Base-by-base conservation (phyloP, 1,140 invertebrate species). In the Radopholus similis region DNA sequence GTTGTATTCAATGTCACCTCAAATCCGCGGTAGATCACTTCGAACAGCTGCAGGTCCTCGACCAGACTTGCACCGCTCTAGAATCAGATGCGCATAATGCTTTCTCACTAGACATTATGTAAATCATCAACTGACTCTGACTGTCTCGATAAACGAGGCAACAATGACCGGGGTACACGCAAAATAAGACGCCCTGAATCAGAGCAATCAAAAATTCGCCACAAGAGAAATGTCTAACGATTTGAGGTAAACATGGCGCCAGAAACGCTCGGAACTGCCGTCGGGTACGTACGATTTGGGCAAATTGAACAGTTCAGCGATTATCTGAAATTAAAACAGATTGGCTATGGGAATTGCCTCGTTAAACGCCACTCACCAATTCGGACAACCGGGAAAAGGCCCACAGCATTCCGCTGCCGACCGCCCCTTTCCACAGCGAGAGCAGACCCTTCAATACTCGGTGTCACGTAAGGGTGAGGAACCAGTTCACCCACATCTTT, bases 221-320 rank as follows among this genome's bases (percentile, higher is more conserved):
- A 59, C 58, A 71, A 23, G 15, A n/a, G n/a, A n/a, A n/a, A n/a
- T n/a, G n/a, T n/a, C n/a, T n/a, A 26, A 69, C 59, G 73, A 32
- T 66, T 72, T 70, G 21, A 74, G 56, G 23, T 35, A 66, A 21
- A 77, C 59, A 34, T 74, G 73, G 11, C 64, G 53, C 60, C 68
- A 76, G 59, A 66, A 74, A 11, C 76, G 77, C 53, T 76, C 62
- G 13, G 42, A 54, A 35, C 73, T 74, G 42, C 73, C 73, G 44
- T 74, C 76, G 8, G 49, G 73, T 21, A 74, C 60, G 32, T 75
- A 51, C 2, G 32, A 47, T 49, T 64, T 62, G 23, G 73, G 73
- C 6, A 74, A 44, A 26, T 64, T 64, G 34, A 76, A 74, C n/a
- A 76, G 47, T 30, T 74, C 71, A 26, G 74, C 60, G 51, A 74